Conservation (phyloP, 2,113 vertebrate genomes). For the Sus scrofa region T2T-Sscrofa CM000819.6:9121501-9122000, state of each 20-base stretch:
- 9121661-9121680: conserved; percentile 84
- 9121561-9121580: conserved; percentile 85
- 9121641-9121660: conserved; percentile 16
- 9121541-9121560: conserved; percentile 12
- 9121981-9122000: conserved; percentile 6
- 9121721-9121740: conserved; percentile 45
- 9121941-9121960: conserved; percentile 78
- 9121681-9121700: conserved; percentile 87
- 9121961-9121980: neutral
- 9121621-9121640: conserved; percentile 86
- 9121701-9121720: conserved; percentile 36
- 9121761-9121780: conserved; percentile 15
- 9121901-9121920: conserved; percentile 72
- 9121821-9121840: conserved; percentile 81
- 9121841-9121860: conserved; percentile 52
- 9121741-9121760: conserved; percentile 33
- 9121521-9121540: conserved; percentile 55
- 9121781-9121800: conserved; percentile 32
- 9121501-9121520: conserved; percentile 51
- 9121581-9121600: conserved; percentile 87
- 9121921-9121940: conserved; percentile 84
- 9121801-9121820: conserved; percentile 84
- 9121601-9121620: conserved; percentile 89
- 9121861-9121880: neutral
- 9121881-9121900: conserved; percentile 65